Percentiles rank a stretch among this genome's conserved stretches.
phyloP scores from a whole-genome alignment of 2,888 invertebrate species.

The Drosophila leonis region DNA sequence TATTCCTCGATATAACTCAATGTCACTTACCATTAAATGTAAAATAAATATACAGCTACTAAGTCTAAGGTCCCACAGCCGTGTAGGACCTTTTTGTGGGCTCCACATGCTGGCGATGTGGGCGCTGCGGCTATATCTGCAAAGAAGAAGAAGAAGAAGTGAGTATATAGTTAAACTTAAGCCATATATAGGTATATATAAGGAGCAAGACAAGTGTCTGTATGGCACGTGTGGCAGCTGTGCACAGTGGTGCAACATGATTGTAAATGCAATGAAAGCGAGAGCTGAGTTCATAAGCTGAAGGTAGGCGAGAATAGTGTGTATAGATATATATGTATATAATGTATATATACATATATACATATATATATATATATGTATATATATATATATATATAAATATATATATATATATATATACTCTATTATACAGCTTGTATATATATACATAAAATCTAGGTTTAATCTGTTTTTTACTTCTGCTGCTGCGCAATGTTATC shows the following conservation, averaged over 20 bases:
- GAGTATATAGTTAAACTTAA: not conserved
- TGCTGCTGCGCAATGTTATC: not conserved
- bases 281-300: too few relatives aligned
- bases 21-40: conserved; percentile 85
- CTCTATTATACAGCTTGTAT: too few relatives aligned
- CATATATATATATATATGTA: not conserved
- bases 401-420: too few relatives aligned
- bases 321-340: too few relatives aligned
- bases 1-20: too few relatives aligned
- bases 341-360: too few relatives aligned
- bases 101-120: conserved; percentile 85
- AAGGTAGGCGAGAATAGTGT: not conserved
- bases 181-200: not conserved
- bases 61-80: conserved; percentile 86
- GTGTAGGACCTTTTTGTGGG: conserved; percentile 86
- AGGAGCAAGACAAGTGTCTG: not conserved
- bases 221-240: conserved; percentile 4
- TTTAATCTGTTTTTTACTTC: not conserved
- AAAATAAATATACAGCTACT: conserved; percentile 85
- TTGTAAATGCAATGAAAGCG: not conserved
- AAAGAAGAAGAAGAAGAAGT: conserved; percentile 46
- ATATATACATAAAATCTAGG: too few relatives aligned
- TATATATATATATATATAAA: too few relatives aligned
- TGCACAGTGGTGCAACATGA: conserved; percentile 5
- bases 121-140: conserved; percentile 82